A percentile compares a stretch with the other conserved stretches of the same genome.
phyloP scores from a whole-genome alignment of 2,888 invertebrate genomes.

The Cephus runcator region DNA sequence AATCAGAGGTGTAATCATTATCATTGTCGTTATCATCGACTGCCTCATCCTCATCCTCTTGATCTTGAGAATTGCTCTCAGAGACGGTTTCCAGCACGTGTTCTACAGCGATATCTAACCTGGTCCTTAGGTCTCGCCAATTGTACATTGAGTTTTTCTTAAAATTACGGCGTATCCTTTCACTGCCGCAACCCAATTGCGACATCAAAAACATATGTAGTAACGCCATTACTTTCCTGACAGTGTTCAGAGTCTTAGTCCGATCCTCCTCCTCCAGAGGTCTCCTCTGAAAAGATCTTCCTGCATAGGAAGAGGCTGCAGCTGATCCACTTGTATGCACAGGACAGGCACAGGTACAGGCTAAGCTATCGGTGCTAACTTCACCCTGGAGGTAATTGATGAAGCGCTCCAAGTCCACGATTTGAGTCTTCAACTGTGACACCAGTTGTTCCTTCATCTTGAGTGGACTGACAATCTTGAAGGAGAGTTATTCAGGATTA shows the following conservation, averaged over 20 bases:
- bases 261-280: slow-evolving; percentile 60
- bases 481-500: neutral
- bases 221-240: slow-evolving; percentile 88
- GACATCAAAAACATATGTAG: slow-evolving; percentile 93
- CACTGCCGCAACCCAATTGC: slow-evolving; percentile 89
- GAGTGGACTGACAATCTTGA: slow-evolving; percentile 87
- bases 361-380: slow-evolving; percentile 65
- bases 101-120: slow-evolving; percentile 89
- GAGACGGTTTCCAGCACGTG: slow-evolving; percentile 68
- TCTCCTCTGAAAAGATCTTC: slow-evolving; percentile 61
- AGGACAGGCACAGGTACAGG: slow-evolving; percentile 68
- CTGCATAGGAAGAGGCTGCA: slow-evolving; percentile 42
- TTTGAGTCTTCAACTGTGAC: slow-evolving; percentile 94
- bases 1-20: slow-evolving; percentile 70
- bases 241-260: slow-evolving; percentile 77
- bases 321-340: slow-evolving; percentile 53
- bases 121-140: slow-evolving; percentile 95
- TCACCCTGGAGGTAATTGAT: slow-evolving; percentile 94
- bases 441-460: slow-evolving; percentile 97
- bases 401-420: slow-evolving; percentile 96
- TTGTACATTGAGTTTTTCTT: slow-evolving; percentile 90
- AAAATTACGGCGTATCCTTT: slow-evolving; percentile 79
- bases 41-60: slow-evolving; percentile 19
- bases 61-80: slow-evolving; percentile 41
- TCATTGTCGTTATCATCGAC: slow-evolving; percentile 49